Conservation (phyloP, 2,888 invertebrate genomes). For the Petrolisthes cinctipes region DNA sequence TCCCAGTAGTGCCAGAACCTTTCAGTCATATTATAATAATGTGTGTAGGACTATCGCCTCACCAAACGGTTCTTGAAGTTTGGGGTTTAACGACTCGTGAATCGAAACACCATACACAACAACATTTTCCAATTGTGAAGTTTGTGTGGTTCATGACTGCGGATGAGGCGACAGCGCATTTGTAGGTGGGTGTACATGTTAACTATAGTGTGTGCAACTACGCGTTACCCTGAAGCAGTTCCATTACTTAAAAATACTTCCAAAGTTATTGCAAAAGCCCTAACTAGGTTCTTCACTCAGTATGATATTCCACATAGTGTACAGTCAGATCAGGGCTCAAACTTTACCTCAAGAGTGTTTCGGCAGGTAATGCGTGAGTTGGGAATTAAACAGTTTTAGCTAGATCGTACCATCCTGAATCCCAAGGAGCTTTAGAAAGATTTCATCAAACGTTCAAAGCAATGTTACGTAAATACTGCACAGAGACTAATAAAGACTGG, state of each 20-base stretch:
- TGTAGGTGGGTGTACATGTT: no score
- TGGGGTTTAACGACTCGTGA: no score
- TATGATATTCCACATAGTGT: not conserved
- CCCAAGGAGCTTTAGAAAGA: no score
- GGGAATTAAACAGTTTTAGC: no score
- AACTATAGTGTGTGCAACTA: conserved; percentile 17
- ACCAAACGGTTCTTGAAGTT: no score
- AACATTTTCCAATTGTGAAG: no score
- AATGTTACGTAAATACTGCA: not conserved
- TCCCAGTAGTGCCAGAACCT: conserved; percentile 1
- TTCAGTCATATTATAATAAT: conserved; percentile 16
- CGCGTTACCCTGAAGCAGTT: conserved; percentile 22
- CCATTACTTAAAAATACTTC: not conserved
- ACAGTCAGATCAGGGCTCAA: conserved; percentile 28
- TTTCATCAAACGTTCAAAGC: not conserved
- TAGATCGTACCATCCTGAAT: no score
- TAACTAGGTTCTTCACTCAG: conserved; percentile 17
- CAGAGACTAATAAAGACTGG: not conserved
- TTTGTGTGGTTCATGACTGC: no score
- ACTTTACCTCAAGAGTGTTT: conserved; percentile 20
- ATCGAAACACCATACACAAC: no score
- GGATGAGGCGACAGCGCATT: no score
- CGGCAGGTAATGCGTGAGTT: no score
- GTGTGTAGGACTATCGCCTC: conserved; percentile 9
- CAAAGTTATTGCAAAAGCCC: conserved; percentile 17